These are phyloP conservation scores for Petromus typicus DNA, from an alignment of 2,113 vertebrate species.

Conservation along the genomic window DNA sequence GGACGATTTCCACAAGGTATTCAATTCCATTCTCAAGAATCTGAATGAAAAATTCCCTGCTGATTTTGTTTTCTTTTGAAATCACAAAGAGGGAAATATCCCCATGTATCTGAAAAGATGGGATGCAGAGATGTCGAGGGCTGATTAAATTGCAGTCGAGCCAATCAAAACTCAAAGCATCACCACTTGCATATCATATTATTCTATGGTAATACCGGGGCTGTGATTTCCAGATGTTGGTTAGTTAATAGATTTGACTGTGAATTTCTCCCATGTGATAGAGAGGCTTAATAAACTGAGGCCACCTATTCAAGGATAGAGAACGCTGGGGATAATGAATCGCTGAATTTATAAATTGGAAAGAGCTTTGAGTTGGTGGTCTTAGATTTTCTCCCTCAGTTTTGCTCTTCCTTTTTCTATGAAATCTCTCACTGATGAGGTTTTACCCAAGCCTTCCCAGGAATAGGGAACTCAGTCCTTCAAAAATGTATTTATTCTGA, in stretches of 20 bases:
- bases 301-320: not conserved
- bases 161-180: not conserved
- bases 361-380: not conserved
- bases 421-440: not conserved
- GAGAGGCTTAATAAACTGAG: not conserved
- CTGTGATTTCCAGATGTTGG: not conserved
- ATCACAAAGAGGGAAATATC: not conserved
- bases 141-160: conserved; percentile 10
- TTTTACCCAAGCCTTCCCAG: not conserved
- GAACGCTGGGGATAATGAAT: not conserved
- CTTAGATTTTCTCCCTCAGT: not conserved
- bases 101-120: not conserved
- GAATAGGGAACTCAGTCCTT: not conserved
- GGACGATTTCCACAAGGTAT: not conserved
- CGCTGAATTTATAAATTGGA: not conserved
- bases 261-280: not conserved
- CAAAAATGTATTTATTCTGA: not conserved
- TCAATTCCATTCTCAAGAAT: conserved; percentile 38
- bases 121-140: not conserved
- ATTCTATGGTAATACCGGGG: not conserved
- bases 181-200: not conserved
- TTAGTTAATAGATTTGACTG: conserved; percentile 18
- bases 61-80: not conserved
- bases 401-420: not conserved
- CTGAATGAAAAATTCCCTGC: not conserved